phyloP scores from a whole-genome alignment of 2,888 invertebrate species.

The Rotaria sp. region DNA sequence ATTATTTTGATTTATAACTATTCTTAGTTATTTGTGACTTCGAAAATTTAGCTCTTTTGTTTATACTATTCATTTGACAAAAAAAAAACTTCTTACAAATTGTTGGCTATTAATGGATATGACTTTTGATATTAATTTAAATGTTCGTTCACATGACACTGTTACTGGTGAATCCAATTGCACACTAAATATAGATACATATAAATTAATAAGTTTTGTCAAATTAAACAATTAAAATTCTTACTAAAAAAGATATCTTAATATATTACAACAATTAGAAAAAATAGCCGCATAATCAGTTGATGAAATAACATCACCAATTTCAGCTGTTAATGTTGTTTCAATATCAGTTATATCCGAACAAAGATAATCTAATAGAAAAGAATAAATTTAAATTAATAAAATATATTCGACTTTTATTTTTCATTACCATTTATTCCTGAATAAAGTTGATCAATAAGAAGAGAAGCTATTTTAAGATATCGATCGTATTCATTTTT shows the following conservation, averaged over 20 bases:
- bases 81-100: not conserved
- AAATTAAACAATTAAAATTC: not conserved
- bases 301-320: not conserved
- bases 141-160: not conserved
- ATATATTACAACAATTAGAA: constrained; percentile 2
- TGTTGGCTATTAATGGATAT: not conserved
- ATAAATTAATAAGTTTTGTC: not conserved
- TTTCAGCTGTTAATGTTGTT: not conserved
- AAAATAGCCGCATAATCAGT: not conserved
- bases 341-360: not conserved
- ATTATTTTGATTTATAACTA: too few relatives aligned
- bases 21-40: too few relatives aligned
- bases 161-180: not conserved
- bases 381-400: not conserved
- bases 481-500: constrained; percentile 25
- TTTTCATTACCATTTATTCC: not conserved
- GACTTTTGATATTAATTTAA: constrained; percentile 19
- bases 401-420: not conserved
- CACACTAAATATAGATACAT: not conserved
- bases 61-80: not conserved
- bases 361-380: not conserved
- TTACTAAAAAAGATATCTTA: not conserved
- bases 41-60: too few relatives aligned
- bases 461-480: constrained; percentile 6
- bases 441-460: constrained; percentile 11